Percentiles rank a stretch among this genome's conserved stretches.
phyloP scores from a whole-genome alignment of 2,797 vertebrate genomes.

The Perodicticus potto region DNA sequence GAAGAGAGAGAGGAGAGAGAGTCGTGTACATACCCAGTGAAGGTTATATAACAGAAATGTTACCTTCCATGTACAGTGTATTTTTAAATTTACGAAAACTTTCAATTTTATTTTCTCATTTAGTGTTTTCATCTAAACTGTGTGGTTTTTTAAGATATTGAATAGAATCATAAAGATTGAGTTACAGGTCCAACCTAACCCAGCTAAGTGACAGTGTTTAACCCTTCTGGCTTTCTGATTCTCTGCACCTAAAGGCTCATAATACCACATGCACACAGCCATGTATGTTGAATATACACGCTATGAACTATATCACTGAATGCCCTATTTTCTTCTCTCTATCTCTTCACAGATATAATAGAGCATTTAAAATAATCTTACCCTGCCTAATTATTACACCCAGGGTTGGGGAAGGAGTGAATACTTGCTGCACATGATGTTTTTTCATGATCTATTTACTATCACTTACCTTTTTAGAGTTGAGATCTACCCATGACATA shows the following conservation, averaged over 20 bases:
- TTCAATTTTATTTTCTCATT: not conserved
- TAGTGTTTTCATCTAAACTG: not conserved
- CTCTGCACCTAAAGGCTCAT: not conserved
- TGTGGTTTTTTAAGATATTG: not conserved
- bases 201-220: not conserved
- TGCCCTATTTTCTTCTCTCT: not conserved
- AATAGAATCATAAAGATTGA: not conserved
- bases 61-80: not conserved
- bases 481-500: not conserved
- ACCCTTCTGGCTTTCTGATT: not conserved
- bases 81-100: not conserved
- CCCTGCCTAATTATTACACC: not conserved
- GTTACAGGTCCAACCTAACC: not conserved
- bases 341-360: not conserved
- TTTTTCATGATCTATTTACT: slow-evolving; percentile 6
- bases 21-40: not conserved
- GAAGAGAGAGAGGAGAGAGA: not conserved
- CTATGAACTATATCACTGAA: not conserved
- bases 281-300: not conserved
- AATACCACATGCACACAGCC: not conserved
- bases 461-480: not conserved
- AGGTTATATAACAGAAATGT: not conserved
- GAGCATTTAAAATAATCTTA: not conserved
- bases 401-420: not conserved
- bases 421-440: not conserved